These are phyloP conservation scores for Troides aeacus DNA, from an alignment of 2,888 invertebrate species.

Conservation along the genomic window DNA sequence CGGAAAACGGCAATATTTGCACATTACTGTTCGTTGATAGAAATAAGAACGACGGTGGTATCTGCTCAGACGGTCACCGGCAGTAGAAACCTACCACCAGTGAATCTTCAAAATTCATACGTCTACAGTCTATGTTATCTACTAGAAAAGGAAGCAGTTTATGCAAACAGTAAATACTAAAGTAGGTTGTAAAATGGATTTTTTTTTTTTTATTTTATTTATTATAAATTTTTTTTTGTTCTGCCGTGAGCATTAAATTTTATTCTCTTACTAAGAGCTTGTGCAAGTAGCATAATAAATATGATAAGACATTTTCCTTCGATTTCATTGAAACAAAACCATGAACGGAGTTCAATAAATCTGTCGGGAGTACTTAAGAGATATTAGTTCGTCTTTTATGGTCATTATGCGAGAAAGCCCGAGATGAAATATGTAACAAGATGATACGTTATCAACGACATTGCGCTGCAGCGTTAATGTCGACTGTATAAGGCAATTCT, in stretches of 20 bases:
- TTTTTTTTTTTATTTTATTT: too few species aligned
- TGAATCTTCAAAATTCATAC: too few species aligned
- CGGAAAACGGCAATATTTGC: too few species aligned
- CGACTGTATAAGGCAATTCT: slow-evolving; percentile 24
- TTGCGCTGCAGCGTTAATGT: slow-evolving; percentile 15
- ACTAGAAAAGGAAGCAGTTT: too few species aligned
- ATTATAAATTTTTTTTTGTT: too few species aligned
- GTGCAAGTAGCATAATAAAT: slow-evolving; percentile 1
- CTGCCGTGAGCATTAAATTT: not conserved
- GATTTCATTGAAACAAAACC: slow-evolving; percentile 13
- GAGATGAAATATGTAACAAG: slow-evolving; percentile 22
- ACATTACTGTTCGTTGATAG: too few species aligned
- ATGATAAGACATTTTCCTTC: slow-evolving; percentile 1
- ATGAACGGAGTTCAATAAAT: slow-evolving; percentile 3
- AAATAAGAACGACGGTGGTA: too few species aligned
- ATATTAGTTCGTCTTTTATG: slow-evolving; percentile 20
- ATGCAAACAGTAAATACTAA: too few species aligned
- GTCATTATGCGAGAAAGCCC: slow-evolving; percentile 22
- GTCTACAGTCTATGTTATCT: too few species aligned
- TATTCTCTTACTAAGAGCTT: not conserved
- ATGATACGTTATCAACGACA: slow-evolving; percentile 16
- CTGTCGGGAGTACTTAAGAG: slow-evolving; percentile 12
- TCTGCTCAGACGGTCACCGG: too few species aligned
- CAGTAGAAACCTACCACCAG: too few species aligned
- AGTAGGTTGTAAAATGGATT: too few species aligned